Percentiles rank a stretch among this genome's conserved stretches.
Conservation (phyloP, 2,113 vertebrate genomes). For the Rhynchomys soricoides region DNA sequence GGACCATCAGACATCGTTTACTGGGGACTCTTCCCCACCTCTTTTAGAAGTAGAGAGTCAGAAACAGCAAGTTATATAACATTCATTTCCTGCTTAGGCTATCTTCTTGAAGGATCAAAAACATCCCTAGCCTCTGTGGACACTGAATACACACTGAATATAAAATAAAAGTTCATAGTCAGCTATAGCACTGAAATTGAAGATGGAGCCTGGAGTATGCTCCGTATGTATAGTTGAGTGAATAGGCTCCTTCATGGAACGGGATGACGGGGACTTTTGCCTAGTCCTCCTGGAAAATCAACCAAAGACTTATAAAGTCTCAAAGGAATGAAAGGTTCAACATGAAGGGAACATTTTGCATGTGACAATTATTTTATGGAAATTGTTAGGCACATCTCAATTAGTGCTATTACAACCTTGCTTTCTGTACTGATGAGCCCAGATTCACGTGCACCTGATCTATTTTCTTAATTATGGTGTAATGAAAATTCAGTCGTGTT, state of each 20-base stretch:
- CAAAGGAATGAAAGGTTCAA: slow-evolving; percentile 86
- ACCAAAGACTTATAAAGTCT: slow-evolving; percentile 52
- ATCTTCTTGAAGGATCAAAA: slow-evolving; percentile 58
- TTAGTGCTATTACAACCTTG: slow-evolving; percentile 49
- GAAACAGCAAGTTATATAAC: slow-evolving; percentile 65
- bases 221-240: slow-evolving; percentile 65
- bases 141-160: slow-evolving; percentile 51
- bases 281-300: slow-evolving; percentile 86
- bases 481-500: slow-evolving; percentile 66
- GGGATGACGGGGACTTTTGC: slow-evolving; percentile 82
- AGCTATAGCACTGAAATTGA: slow-evolving; percentile 42
- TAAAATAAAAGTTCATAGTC: slow-evolving; percentile 47
- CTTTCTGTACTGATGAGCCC: slow-evolving; percentile 58
- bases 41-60: slow-evolving; percentile 48
- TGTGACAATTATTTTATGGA: slow-evolving; percentile 66
- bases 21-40: slow-evolving; percentile 44
- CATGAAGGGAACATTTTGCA: slow-evolving; percentile 62
- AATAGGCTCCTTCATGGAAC: slow-evolving; percentile 77
- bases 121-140: slow-evolving; percentile 31
- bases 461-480: slow-evolving; percentile 64
- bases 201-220: slow-evolving; percentile 13
- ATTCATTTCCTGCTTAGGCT: slow-evolving; percentile 51
- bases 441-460: slow-evolving; percentile 53
- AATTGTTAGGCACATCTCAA: slow-evolving; percentile 56
- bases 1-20: slow-evolving; percentile 26